Evolutionary conservation across 2,888 invertebrate genomes (phyloP), one percentile per base, ranked within the genome.

Genomic region (Pelosia muscerda): DNA sequence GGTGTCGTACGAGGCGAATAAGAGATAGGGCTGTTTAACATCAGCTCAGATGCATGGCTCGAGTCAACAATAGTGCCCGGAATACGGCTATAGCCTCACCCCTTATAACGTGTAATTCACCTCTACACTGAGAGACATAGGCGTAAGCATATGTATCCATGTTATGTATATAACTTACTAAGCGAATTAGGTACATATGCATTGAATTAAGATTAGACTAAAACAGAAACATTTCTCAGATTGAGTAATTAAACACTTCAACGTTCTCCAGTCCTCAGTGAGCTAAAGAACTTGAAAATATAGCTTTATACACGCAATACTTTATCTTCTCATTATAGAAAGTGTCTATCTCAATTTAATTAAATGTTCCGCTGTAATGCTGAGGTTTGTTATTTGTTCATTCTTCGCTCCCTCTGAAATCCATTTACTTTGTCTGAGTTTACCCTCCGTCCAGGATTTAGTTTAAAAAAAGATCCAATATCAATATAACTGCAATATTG

Each of bases 371-470:
- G 19, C 15, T 42, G 19, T 42, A 62, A 25, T 19, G 38, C 6
- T 11, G 22, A 34, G 34, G 62, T 59, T 65, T 60, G 58, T 64
- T 23, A 23, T 19, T 42, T 42, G 6, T 19, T n/a, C n/a, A 9
- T 9, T 19, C n/a, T 19, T n/a, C n/a, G n/a, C n/a, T 19, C n/a
- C 49, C 8, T 49, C 49, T 49, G n/a, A 49, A 49, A n/a, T 2
- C 49, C n/a, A 49, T 49, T 49, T 49, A 49, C n/a, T 49, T 49
- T n/a, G 49, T 49, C 49, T 49, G 49, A n/a, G 19, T 49, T 19
- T 9, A 49, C 49, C 49, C 49, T 49, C 49, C 9, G 49, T 19
- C 49, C 15, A n/a, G 49, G n/a, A n/a, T 9, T 9, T 49, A n/a
- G n/a, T n/a, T 49, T n/a, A 49, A 19, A 49, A 49, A 49, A n/a